A percentile compares a stretch with the other conserved stretches of the same genome.
Evolutionary conservation across 2,888 invertebrate species (phyloP).

Genomic region (Eupithecia insigniata): DNA sequence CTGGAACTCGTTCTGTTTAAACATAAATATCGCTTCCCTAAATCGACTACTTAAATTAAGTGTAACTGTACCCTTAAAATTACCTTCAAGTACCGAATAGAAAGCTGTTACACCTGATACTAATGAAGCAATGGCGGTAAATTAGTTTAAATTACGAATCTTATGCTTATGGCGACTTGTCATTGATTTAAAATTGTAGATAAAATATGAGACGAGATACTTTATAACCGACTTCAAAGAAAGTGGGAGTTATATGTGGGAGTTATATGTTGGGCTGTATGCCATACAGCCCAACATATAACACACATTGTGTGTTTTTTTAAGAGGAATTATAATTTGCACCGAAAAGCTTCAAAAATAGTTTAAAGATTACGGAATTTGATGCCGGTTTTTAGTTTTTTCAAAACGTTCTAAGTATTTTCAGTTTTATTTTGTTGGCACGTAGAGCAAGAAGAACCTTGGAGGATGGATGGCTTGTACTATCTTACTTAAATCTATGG

Average conservation of each 20-base stretch:
- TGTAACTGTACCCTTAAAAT: not conserved
- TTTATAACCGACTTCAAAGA: not conserved
- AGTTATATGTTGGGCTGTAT: not conserved
- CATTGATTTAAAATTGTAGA: not conserved
- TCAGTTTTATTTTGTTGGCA: not conserved
- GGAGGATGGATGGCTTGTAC: no score
- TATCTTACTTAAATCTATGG: no score
- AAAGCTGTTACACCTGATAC: constrained; percentile 1
- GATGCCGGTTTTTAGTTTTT: not conserved
- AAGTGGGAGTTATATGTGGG: no score
- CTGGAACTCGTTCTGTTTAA: not conserved
- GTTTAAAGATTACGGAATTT: no score
- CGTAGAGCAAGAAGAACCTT: no score
- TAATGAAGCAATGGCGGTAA: not conserved
- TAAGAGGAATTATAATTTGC: no score
- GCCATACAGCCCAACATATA: no score
- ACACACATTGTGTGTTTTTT: not conserved
- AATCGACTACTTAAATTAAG: not conserved
- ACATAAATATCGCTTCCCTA: not conserved
- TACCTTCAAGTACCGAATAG: not conserved
- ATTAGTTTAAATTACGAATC: not conserved
- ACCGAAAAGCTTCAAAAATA: no score
- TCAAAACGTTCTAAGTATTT: not conserved
- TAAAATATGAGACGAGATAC: not conserved
- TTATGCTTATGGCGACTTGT: not conserved